Evolutionary conservation across 23 tunicate genomes (phyloP).

Genomic region (Ascidia mentula): DNA sequence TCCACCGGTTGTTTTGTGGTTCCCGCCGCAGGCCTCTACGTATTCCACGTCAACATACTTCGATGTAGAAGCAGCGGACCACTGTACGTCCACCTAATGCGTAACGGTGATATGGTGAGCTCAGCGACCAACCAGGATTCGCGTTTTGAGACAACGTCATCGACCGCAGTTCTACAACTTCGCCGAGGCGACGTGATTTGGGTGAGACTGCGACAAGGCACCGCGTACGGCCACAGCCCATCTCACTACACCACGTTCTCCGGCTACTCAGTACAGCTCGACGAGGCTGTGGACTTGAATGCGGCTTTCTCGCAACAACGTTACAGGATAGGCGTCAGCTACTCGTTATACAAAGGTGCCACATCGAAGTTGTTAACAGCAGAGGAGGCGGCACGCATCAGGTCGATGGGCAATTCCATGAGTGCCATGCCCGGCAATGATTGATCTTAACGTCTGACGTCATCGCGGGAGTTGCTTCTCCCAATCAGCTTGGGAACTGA

Average conservation of each 20-base stretch:
- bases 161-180: constrained; percentile 79
- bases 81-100: constrained; percentile 79
- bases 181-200: constrained; percentile 87
- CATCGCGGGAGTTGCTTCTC: neutral
- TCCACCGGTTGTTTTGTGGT: constrained; percentile 88
- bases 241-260: constrained; percentile 93
- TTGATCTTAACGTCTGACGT: constrained; percentile 12
- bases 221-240: constrained; percentile 79
- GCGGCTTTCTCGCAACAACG: constrained; percentile 26
- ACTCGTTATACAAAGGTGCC: constrained; percentile 32
- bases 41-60: constrained; percentile 81
- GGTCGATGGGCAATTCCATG: constrained; percentile 9
- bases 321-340: constrained; percentile 14
- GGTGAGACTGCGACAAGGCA: constrained; percentile 93
- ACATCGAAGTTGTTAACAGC: constrained; percentile 19
- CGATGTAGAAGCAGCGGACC: constrained; percentile 82
- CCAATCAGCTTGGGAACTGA: neutral
- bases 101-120: constrained; percentile 71
- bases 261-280: constrained; percentile 71
- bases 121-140: constrained; percentile 91
- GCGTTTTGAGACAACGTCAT: constrained; percentile 83
- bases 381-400: constrained; percentile 38
- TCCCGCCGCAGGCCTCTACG: constrained; percentile 89
- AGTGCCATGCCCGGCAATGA: constrained; percentile 27
- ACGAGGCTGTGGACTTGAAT: constrained; percentile 42